Percentiles rank a stretch among this genome's conserved stretches.
Evolutionary conservation across 2,113 vertebrate species (phyloP).

Genomic region (Eclectus roratus): DNA sequence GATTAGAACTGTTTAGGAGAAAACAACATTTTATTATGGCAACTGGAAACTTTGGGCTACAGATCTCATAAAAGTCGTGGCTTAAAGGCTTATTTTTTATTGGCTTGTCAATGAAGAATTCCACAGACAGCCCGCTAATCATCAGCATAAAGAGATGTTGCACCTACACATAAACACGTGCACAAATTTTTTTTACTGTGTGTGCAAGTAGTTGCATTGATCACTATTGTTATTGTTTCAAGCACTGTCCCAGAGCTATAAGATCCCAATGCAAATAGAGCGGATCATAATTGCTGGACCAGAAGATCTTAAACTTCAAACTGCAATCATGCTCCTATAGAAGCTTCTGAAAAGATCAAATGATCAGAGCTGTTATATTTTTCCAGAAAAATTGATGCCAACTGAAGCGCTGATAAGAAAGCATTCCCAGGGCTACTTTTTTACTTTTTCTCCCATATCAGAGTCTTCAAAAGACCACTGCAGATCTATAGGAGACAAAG

Average conservation of each 20-base stretch:
- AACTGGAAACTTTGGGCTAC: neutral
- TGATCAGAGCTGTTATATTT: neutral
- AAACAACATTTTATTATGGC: constrained; percentile 27
- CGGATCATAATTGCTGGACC: neutral
- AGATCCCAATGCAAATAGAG: neutral
- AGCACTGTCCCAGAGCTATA: neutral
- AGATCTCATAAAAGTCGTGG: neutral
- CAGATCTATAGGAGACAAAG: neutral
- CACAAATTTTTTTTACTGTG: neutral
- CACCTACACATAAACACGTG: neutral
- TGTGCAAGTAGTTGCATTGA: neutral
- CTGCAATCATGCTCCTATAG: rapidly evolving
- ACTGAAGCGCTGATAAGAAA: neutral
- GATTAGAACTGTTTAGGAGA: constrained; percentile 22
- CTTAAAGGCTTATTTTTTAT: neutral
- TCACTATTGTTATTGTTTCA: neutral
- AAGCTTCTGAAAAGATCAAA: neutral
- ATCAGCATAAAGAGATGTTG: neutral
- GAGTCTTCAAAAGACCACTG: neutral
- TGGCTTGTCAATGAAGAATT: neutral
- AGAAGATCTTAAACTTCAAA: neutral
- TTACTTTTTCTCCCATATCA: neutral
- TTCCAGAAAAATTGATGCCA: neutral
- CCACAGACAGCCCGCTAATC: neutral
- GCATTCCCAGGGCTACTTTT: neutral